Base-by-base conservation (phyloP, 2,113 vertebrate species). In the Spea bombifrons region DNA sequence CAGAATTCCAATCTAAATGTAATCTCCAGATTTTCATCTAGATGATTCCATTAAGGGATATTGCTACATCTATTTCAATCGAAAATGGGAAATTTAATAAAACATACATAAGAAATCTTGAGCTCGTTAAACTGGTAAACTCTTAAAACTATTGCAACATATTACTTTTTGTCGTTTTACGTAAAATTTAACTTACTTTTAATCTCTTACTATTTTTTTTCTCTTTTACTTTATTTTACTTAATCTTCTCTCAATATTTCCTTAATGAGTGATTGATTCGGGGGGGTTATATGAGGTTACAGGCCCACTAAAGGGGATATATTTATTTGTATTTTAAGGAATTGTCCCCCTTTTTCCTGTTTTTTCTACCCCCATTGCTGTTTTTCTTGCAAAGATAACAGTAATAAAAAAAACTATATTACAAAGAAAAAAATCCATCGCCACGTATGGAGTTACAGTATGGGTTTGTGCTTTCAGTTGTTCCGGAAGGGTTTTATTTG, bases 61-160 rank as follows among this genome's bases (percentile, higher is more conserved):
- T 53, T 71, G 17, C 68, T 8, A 5, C 68, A 52, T 57, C 50
- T 57, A 72, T 57, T 57, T 61, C 71, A 8, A 46, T 16, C 65
- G 12, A 16, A 71, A 16, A 65, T 52, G 17, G 4, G 16, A 50
- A 70, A 50, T 78, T 44, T 72, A 64, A 78, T 72, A 65, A 46
- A 61, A 44, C 49, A 53, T 78, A 63, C 65, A 69, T 55, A 45
- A 66, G 65, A 70, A 55, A 57, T 2, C 12, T 45, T 69, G 46
- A 78, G 17, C 59, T 52, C 16, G 53, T 70, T 43, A 45, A 64
- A 48, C 45, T 17, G 44, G 46, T 63, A 71, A 49, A 52, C 66
- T 61, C 3, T 12, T 53, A 50, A 46, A 64, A 55, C 65, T 16
- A 77, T n/a, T 16, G 61, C 53, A 70, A 4, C 46, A 46, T 44